phyloP scores from a whole-genome alignment of 2,113 vertebrate genomes.

The Micromys minutus region DNA sequence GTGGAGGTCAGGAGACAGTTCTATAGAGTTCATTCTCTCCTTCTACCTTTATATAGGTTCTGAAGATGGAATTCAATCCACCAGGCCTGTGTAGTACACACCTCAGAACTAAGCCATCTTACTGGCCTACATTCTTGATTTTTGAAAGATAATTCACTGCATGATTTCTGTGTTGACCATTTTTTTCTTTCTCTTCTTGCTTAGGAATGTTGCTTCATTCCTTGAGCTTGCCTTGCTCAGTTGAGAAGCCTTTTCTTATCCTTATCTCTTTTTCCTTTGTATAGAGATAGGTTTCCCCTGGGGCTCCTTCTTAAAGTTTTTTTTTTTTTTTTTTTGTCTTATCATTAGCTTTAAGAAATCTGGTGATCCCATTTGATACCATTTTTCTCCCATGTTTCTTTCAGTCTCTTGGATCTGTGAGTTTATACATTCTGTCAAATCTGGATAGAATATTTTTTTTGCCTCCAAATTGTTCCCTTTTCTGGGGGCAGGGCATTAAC shows the following conservation, averaged over 20 bases:
- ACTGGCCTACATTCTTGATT: not conserved
- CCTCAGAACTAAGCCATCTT: not conserved
- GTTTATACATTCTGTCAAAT: not conserved
- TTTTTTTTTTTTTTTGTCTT: constrained; percentile 21
- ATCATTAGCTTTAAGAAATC: not conserved
- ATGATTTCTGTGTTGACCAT: not conserved
- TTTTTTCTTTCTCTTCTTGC: not conserved
- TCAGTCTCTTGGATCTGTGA: not conserved
- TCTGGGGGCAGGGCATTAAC: too few relatives aligned
- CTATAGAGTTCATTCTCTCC: not conserved
- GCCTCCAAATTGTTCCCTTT: not conserved
- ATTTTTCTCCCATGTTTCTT: not conserved
- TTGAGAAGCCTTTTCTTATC: not conserved
- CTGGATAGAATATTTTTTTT: not conserved
- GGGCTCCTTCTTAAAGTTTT: not conserved
- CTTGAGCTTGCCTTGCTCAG: not conserved
- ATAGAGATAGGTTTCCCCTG: not conserved
- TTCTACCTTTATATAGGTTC: not conserved
- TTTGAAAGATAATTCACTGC: not conserved
- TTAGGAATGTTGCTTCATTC: not conserved
- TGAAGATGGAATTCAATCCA: not conserved
- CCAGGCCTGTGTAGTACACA: too few relatives aligned
- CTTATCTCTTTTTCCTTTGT: not conserved
- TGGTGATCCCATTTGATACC: not conserved
- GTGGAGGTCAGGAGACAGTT: not conserved